Percentiles rank a stretch among this genome's conserved stretches.
Evolutionary conservation across 2,888 invertebrate genomes (phyloP).

Genomic region (Cerceris ruficornis): DNA sequence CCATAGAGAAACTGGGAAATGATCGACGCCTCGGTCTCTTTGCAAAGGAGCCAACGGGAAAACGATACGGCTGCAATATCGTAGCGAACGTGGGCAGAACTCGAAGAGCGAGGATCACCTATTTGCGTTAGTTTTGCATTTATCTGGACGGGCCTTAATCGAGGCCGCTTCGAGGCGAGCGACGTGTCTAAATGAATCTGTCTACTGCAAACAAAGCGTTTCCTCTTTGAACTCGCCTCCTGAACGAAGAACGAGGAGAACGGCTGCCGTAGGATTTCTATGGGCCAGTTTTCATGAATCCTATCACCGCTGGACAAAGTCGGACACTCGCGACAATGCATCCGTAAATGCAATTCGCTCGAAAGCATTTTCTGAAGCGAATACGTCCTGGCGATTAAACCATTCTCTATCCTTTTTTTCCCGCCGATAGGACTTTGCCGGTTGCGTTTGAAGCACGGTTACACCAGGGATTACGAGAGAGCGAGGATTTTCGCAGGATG

Average conservation of each 20-base stretch:
- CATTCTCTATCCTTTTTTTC: constrained; percentile 12
- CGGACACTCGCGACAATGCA: constrained; percentile 60
- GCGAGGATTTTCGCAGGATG: not conserved
- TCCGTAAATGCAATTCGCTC: constrained; percentile 15
- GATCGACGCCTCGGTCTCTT: constrained; percentile 35
- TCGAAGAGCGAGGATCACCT: constrained; percentile 28
- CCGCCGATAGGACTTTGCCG: not conserved
- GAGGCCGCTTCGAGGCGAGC: constrained; percentile 46
- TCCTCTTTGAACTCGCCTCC: constrained; percentile 17
- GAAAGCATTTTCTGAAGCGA: constrained; percentile 17
- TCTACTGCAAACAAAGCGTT: constrained; percentile 62
- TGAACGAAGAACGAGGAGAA: constrained; percentile 27
- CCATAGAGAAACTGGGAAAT: constrained; percentile 14
- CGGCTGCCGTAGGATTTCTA: constrained; percentile 54
- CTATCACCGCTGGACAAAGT: constrained; percentile 65
- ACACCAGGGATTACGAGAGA: too few species aligned
- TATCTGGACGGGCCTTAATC: constrained; percentile 47
- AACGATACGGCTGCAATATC: constrained; percentile 29
- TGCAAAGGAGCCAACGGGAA: constrained; percentile 29
- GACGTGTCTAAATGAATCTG: constrained; percentile 68
- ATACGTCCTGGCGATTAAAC: not conserved
- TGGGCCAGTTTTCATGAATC: constrained; percentile 71
- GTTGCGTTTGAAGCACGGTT: too few species aligned
- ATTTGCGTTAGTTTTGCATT: constrained; percentile 13
- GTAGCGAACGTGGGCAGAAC: constrained; percentile 2